Evolutionary conservation across 2,888 invertebrate genomes (phyloP).

Genomic region (Byasa hedistus): DNA sequence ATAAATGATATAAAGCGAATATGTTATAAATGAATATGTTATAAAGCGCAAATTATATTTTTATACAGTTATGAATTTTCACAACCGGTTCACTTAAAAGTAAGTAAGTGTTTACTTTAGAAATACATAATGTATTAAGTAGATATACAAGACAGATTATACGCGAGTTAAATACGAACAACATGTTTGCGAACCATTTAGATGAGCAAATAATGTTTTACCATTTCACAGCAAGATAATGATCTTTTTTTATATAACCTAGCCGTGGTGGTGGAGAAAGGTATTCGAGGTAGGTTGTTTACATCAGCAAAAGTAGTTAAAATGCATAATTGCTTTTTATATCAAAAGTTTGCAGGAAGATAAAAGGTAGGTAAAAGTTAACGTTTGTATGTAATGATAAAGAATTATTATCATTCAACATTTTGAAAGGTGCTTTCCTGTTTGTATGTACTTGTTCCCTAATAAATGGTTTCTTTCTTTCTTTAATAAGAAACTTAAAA

Average conservation of each 20-base stretch:
- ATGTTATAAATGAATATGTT: neutral
- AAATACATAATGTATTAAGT: slow-evolving; percentile 22
- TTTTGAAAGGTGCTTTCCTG: no score
- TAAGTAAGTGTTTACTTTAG: slow-evolving; percentile 1
- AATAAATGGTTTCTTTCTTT: no score
- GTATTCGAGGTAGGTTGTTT: no score
- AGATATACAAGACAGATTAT: slow-evolving; percentile 9
- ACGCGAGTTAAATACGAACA: neutral
- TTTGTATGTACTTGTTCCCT: no score
- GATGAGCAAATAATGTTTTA: slow-evolving; percentile 4
- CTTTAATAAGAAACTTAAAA: no score
- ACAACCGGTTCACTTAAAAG: neutral
- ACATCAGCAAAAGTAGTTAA: no score
- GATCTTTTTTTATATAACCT: neutral
- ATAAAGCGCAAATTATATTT: neutral
- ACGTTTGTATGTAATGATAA: no score
- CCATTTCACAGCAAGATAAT: neutral
- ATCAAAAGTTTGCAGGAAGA: no score
- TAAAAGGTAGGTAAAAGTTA: no score
- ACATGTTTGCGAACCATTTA: slow-evolving; percentile 20
- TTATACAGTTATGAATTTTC: neutral
- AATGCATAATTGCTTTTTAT: no score
- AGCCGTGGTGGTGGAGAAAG: no score
- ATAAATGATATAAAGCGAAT: neutral
- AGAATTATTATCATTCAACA: no score